phyloP scores from a whole-genome alignment of 2,797 vertebrate species.

The Telmatherina bonti region DNA sequence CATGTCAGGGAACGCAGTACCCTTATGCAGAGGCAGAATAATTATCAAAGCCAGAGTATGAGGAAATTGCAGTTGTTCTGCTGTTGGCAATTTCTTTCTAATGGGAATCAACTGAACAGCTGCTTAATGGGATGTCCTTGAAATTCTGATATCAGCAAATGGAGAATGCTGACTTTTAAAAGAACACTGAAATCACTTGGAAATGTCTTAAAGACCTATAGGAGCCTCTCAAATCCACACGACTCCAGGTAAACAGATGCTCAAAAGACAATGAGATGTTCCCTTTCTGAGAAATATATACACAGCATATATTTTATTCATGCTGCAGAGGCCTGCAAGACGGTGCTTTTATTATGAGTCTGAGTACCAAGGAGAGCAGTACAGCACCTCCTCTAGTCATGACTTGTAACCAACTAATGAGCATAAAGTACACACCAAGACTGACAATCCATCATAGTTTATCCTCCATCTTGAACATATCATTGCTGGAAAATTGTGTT shows the following conservation, averaged over 20 bases:
- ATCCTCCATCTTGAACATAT: neutral
- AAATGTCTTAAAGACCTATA: constrained; percentile 30
- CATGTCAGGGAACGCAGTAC: constrained; percentile 20
- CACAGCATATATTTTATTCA: constrained; percentile 23
- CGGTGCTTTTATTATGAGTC: constrained; percentile 5
- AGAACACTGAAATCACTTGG: constrained; percentile 17
- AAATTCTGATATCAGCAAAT: constrained; percentile 58
- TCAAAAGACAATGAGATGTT: constrained; percentile 18
- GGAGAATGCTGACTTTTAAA: constrained; percentile 46
- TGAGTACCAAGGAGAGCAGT: neutral
- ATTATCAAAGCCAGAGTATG: constrained; percentile 40
- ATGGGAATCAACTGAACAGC: constrained; percentile 53
- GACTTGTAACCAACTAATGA: neutral
- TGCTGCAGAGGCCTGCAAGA: constrained; percentile 10
- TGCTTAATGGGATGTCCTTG: constrained; percentile 51
- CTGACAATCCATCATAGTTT: constrained; percentile 2
- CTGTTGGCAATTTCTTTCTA: constrained; percentile 46
- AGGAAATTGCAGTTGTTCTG: constrained; percentile 48
- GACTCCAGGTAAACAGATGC: constrained; percentile 27
- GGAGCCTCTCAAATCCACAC: constrained; percentile 19
- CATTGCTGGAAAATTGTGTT: constrained; percentile 13
- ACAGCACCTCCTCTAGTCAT: neutral
- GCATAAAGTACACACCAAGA: neutral
- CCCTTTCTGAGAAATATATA: neutral
- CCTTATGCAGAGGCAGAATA: constrained; percentile 39